Evolutionary conservation across 2,888 invertebrate genomes (phyloP).

Genomic region (Papilio gigon): DNA sequence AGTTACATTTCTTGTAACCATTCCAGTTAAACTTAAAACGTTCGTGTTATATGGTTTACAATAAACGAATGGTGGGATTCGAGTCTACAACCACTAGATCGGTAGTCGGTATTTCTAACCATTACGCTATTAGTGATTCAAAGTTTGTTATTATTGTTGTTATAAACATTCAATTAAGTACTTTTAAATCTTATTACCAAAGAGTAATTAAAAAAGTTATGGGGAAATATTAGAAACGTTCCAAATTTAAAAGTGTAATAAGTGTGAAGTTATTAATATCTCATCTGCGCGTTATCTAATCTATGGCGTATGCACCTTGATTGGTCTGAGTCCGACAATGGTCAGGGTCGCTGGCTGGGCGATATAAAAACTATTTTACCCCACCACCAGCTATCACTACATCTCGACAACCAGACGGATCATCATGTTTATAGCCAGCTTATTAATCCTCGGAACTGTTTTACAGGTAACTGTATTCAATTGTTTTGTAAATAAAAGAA

Average conservation of each 20-base stretch:
- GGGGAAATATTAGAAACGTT: background rate
- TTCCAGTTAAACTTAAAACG: too few relatives aligned
- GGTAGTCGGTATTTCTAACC: too few relatives aligned
- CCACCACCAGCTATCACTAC: conserved; percentile 56
- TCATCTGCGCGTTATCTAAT: conserved; percentile 32
- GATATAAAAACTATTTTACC: conserved; percentile 61
- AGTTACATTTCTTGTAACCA: too few relatives aligned
- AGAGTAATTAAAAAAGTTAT: conserved; percentile 1
- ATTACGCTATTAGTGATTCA: too few relatives aligned
- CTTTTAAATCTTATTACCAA: too few relatives aligned
- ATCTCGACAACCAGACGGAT: conserved; percentile 42
- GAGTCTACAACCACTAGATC: too few relatives aligned
- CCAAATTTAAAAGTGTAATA: conserved; percentile 1
- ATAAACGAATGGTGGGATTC: too few relatives aligned
- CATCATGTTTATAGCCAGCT: conserved; percentile 55
- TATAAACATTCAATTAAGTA: too few relatives aligned
- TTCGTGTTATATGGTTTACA: too few relatives aligned
- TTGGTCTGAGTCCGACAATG: conserved; percentile 63
- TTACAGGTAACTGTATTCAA: conserved; percentile 58
- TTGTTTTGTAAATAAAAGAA: background rate
- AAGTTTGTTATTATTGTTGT: too few relatives aligned
- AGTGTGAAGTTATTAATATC: conserved; percentile 13
- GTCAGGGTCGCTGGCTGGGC: conserved; percentile 55
- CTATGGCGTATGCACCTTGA: conserved; percentile 56
- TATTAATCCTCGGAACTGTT: conserved; percentile 53